Conservation (phyloP, 2,113 vertebrate species). For the Myotis davidii region DNA sequence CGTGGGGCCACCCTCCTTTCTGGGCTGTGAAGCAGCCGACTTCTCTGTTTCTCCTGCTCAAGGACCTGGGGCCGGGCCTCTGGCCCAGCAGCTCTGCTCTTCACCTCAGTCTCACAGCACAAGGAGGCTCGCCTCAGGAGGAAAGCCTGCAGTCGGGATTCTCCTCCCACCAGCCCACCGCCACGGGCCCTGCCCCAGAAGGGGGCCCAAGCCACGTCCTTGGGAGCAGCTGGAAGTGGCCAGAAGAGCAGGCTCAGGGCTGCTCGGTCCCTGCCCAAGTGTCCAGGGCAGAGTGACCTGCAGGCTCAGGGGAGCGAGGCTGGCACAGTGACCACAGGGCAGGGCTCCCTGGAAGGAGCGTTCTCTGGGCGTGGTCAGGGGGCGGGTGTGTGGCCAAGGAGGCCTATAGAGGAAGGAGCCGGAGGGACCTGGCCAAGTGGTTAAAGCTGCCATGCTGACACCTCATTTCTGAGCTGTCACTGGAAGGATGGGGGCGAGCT, state of each 20-base stretch:
- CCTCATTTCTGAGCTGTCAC: conserved; percentile 28
- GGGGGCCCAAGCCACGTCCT: background rate
- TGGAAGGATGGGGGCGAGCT: background rate
- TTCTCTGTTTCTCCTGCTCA: background rate
- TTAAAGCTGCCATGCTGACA: conserved; percentile 76
- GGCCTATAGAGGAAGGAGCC: background rate
- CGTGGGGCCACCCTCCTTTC: background rate
- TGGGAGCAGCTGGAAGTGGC: background rate
- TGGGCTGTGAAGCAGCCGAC: background rate
- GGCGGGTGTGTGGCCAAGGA: background rate
- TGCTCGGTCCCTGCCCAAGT: background rate
- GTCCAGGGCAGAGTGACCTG: background rate
- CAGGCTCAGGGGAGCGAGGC: background rate
- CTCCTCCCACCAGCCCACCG: background rate
- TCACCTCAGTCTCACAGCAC: conserved; percentile 66
- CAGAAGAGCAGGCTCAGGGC: background rate
- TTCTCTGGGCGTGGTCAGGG: background rate
- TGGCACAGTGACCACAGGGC: conserved; percentile 1
- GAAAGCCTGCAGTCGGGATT: conserved; percentile 56
- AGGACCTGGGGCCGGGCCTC: conserved; percentile 15
- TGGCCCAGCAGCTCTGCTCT: background rate
- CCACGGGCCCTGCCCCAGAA: background rate
- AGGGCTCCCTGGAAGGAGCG: background rate
- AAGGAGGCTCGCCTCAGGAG: conserved; percentile 9
- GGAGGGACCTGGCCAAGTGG: background rate